Evolutionary conservation across 2,888 invertebrate genomes (phyloP).

Genomic region (Metopia argyrocephala): DNA sequence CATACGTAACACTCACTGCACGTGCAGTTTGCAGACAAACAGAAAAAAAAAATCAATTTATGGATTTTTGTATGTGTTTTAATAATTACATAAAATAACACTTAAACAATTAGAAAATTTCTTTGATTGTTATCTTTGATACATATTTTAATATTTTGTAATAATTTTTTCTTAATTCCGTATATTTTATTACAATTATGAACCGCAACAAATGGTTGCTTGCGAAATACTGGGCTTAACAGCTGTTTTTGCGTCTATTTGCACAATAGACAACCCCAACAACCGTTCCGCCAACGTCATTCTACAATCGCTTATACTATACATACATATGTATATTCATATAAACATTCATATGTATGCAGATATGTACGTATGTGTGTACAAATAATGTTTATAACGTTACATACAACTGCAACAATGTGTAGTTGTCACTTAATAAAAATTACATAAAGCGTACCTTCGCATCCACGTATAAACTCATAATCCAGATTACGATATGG

Average conservation of each 20-base stretch:
- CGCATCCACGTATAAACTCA: too few species aligned
- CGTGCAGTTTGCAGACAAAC: slow-evolving; percentile 13
- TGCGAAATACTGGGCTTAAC: slow-evolving; percentile 51
- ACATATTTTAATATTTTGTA: too few species aligned
- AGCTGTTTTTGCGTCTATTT: slow-evolving; percentile 45
- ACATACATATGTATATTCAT: neutral
- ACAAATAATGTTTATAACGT: too few species aligned
- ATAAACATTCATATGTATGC: neutral
- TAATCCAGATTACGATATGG: neutral
- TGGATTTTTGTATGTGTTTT: slow-evolving; percentile 41
- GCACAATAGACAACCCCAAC: slow-evolving; percentile 11
- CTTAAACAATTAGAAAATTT: slow-evolving; percentile 5
- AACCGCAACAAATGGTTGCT: slow-evolving; percentile 39
- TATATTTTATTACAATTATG: slow-evolving; percentile 20
- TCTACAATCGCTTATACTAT: slow-evolving; percentile 26
- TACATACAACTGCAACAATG: too few species aligned
- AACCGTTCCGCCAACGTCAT: neutral
- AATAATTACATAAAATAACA: slow-evolving; percentile 42
- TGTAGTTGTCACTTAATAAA: too few species aligned
- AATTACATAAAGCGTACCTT: too few species aligned
- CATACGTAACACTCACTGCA: slow-evolving; percentile 20
- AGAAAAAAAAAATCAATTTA: slow-evolving; percentile 53
- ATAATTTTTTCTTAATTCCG: slow-evolving; percentile 6
- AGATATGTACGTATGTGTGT: too few species aligned
- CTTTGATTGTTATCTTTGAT: neutral